phyloP scores from a whole-genome alignment of 2,888 invertebrate species.

The Gandaritis pyraliata region DNA sequence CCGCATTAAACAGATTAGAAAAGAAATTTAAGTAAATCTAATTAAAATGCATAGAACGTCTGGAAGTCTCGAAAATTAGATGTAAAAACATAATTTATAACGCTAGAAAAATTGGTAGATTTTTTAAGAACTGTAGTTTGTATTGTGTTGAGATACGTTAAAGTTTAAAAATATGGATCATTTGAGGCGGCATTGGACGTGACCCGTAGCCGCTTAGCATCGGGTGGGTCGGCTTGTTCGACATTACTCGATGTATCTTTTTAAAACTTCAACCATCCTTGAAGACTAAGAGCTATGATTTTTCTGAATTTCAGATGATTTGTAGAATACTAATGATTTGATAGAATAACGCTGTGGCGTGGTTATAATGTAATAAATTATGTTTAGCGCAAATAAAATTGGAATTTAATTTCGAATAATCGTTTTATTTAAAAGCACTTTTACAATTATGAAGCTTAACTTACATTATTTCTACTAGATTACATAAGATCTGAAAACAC shows the following conservation, averaged over 20 bases:
- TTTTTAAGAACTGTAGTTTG: conserved; percentile 26
- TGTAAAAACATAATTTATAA: conserved; percentile 4
- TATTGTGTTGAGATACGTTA: conserved; percentile 6
- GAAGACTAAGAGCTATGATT: neutral
- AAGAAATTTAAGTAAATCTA: no score
- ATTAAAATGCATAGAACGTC: no score
- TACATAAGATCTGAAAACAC: neutral
- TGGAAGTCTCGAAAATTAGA: conserved; percentile 10
- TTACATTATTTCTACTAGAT: neutral
- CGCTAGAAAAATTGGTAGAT: conserved; percentile 32
- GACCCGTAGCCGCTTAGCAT: no score
- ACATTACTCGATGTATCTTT: no score
- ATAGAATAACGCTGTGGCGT: conserved; percentile 40
- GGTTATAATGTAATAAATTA: conserved; percentile 61
- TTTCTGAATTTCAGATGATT: conserved; percentile 11
- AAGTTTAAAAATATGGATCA: conserved; percentile 4
- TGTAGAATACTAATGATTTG: conserved; percentile 27
- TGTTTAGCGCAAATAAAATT: conserved; percentile 69
- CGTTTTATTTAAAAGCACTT: conserved; percentile 52
- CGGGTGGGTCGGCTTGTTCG: no score
- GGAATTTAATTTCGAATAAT: conserved; percentile 63
- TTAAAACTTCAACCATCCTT: no score
- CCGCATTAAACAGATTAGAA: no score
- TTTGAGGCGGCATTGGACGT: no score
- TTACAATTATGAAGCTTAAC: conserved; percentile 3